Evolutionary conservation across 2,888 invertebrate species (phyloP).

Genomic region (Euplagia quadripunctaria): DNA sequence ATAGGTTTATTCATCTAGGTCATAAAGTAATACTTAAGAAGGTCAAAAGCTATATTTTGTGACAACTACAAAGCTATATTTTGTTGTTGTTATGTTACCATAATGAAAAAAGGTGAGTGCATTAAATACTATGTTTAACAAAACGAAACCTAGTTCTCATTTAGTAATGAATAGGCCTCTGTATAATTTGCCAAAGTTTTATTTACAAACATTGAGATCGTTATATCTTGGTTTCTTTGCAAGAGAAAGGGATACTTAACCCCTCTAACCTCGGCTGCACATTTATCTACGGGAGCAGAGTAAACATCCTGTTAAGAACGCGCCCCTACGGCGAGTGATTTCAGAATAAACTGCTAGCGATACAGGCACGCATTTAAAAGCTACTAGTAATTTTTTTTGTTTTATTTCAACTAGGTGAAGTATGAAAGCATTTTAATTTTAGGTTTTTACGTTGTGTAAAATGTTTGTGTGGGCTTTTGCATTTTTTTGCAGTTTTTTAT

Average conservation of each 20-base stretch:
- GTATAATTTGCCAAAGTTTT: neutral
- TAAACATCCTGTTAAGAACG: constrained; percentile 70
- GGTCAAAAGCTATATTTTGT: no score
- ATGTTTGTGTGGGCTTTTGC: neutral
- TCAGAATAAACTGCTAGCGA: constrained; percentile 55
- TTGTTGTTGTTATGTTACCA: no score
- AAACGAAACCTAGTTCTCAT: no score
- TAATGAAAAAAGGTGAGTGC: no score
- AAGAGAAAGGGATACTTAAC: constrained; percentile 59
- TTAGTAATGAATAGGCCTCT: no score
- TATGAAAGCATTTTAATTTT: neutral
- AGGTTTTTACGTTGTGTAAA: neutral
- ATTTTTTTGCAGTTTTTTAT: neutral
- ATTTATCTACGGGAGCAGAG: constrained; percentile 71
- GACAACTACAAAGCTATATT: no score
- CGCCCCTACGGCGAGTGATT: constrained; percentile 60
- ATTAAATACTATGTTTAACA: no score
- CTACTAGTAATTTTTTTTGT: neutral
- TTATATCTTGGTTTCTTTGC: constrained; percentile 32
- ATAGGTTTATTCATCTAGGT: no score
- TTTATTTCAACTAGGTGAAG: neutral
- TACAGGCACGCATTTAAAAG: constrained; percentile 32
- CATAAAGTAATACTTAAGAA: no score
- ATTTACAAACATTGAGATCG: neutral
- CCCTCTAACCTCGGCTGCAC: constrained; percentile 56